These are phyloP conservation scores for Archegozetes longisetosus DNA, from an alignment of 1,140 invertebrate species.

Conservation along the genomic window DNA sequence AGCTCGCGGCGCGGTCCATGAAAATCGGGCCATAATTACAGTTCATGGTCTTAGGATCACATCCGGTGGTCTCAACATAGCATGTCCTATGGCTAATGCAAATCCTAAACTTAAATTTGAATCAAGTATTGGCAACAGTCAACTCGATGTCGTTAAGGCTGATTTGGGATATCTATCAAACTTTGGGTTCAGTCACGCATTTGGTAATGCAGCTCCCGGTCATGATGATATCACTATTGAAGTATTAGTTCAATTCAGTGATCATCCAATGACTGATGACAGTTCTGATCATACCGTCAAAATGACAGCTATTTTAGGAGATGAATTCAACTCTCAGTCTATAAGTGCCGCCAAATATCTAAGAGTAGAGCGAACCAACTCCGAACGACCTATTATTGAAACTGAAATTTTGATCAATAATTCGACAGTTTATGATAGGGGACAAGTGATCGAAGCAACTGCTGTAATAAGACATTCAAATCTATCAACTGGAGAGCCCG, in stretches of 20 bases:
- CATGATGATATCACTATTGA: slow-evolving; percentile 21
- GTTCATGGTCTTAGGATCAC: slow-evolving; percentile 18
- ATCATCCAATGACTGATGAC: slow-evolving; percentile 19
- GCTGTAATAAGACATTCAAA: slow-evolving; percentile 13
- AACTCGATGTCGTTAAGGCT: slow-evolving; percentile 17
- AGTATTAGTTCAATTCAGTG: slow-evolving; percentile 19
- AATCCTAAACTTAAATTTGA: slow-evolving; percentile 11
- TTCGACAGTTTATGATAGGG: slow-evolving; percentile 17
- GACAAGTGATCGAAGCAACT: slow-evolving; percentile 14
- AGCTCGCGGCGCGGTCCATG: slow-evolving; percentile 13
- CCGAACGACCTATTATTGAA: slow-evolving; percentile 16
- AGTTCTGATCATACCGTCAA: slow-evolving; percentile 10
- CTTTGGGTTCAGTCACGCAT: slow-evolving; percentile 13
- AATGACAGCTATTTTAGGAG: slow-evolving; percentile 14
- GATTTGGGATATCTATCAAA: slow-evolving; percentile 21
- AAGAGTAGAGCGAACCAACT: slow-evolving; percentile 4
- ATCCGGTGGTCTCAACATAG: slow-evolving; percentile 20
- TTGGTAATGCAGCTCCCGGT: neutral
- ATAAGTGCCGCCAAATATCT: slow-evolving; percentile 4
- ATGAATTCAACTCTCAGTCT: neutral
- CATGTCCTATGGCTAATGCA: slow-evolving; percentile 18
- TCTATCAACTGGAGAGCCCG: slow-evolving; percentile 17
- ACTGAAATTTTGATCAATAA: slow-evolving; percentile 15
- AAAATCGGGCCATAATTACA: slow-evolving; percentile 19
- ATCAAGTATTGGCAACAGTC: slow-evolving; percentile 17